Base-by-base conservation (phyloP, 2,888 invertebrate species). In the Lithophane socia region DNA sequence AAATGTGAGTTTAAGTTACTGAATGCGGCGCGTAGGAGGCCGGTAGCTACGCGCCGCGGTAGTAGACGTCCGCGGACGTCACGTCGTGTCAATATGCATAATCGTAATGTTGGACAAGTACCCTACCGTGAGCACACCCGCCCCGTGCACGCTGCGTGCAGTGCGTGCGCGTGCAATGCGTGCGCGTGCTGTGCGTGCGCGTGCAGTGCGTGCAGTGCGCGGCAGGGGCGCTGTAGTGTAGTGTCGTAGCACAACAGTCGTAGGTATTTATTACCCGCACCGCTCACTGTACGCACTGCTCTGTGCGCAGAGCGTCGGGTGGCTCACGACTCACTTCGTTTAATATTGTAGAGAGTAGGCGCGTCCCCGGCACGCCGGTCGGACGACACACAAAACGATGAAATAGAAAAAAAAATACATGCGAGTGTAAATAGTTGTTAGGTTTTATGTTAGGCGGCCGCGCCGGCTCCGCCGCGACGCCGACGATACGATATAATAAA, bases 401-500 rank as follows among this genome's bases (percentile, higher is more conserved):
- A 77, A 80, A 83, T 84, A 83, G 63, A 83, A 74, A 81, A 68
- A 29, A 65, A 74, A 70, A 85, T 75, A 81, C 83, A 80, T 84
- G 77, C 71, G 82, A 84, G 71, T 91, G 91, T 91, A 91, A 86
- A 91, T 90, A 91, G 88, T 82, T 83, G 82, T 83, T 83, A 88
- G 84, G 77, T 79, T 77, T 82, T 87, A 86, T 79, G 78, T 80
- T 16, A 67, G 71, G 37, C 67, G 77, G 61, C 74, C 63, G 54
- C 73, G 72, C 68, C 58, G 60, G 37, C 74, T 21, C 66, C 80
- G 78, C 73, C 75, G 65, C 80, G 73, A 73, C 80, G 75, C 80
- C 67, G 68, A 63, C 75, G 54, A 71, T 44, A 70, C 71, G 80
- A 71, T 75, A 77, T 84, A 85, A 82, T 85, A 84, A 80, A 84